Evolutionary conservation across 2,113 vertebrate genomes (phyloP).

Genomic region (Dolichotis patagonum): DNA sequence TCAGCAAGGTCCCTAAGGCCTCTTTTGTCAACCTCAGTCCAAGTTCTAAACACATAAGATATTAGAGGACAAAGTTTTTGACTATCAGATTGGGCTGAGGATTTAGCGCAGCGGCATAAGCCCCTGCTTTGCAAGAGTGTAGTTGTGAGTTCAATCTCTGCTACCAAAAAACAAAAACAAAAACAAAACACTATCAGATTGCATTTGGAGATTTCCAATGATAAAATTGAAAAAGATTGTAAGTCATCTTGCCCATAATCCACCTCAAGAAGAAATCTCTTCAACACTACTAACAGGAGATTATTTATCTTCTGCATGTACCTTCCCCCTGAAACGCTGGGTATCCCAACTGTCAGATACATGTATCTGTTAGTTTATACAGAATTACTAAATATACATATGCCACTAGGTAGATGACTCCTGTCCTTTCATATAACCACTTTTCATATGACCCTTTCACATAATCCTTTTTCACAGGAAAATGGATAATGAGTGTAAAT

Average conservation of each 20-base stretch:
- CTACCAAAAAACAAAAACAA: too few species aligned
- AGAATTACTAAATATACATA: not conserved
- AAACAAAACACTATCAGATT: not conserved
- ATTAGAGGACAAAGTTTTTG: not conserved
- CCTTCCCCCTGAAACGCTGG: not conserved
- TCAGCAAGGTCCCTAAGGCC: not conserved
- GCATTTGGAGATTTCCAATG: conserved; percentile 24
- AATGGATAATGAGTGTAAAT: not conserved
- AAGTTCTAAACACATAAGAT: conserved; percentile 18
- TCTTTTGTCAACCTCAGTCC: conserved; percentile 18
- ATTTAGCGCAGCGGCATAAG: too few species aligned
- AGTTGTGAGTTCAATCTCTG: too few species aligned
- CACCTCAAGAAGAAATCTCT: not conserved
- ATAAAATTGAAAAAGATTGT: not conserved
- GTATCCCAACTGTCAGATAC: not conserved
- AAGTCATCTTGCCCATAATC: not conserved
- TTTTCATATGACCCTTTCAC: not conserved
- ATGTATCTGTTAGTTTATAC: not conserved
- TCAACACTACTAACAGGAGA: not conserved
- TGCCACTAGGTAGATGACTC: not conserved
- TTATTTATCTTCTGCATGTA: not conserved
- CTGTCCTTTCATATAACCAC: not conserved
- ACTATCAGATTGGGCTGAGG: not conserved
- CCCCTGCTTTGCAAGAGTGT: too few species aligned
- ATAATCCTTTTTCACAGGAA: not conserved